phyloP scores from a whole-genome alignment of 2,797 vertebrate genomes.

The Gymnodraco acuticeps region DNA sequence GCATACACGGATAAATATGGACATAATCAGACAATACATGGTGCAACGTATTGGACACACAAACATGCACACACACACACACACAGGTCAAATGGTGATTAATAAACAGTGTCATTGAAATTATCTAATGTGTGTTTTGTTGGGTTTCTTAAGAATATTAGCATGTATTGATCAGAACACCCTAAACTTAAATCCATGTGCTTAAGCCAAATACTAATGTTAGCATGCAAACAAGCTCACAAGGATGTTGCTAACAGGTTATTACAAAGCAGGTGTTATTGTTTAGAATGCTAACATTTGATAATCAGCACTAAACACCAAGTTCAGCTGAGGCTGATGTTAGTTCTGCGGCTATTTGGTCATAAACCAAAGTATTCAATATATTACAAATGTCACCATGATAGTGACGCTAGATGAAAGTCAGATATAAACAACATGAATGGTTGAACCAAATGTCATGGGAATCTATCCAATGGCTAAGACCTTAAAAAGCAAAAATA shows the following conservation, averaged over 20 bases:
- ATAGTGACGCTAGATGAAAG: not conserved
- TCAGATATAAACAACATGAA: not conserved
- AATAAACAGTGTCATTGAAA: constrained; percentile 83
- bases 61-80: constrained; percentile 41
- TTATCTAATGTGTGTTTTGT: constrained; percentile 76
- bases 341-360: not conserved
- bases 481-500: not conserved
- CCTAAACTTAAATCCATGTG: not conserved
- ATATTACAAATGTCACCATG: not conserved
- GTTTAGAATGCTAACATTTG: not conserved
- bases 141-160: constrained; percentile 28
- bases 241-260: not conserved
- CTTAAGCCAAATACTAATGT: constrained; percentile 12
- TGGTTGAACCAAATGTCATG: not conserved
- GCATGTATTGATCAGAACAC: constrained; percentile 10
- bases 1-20: constrained; percentile 39
- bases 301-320: not conserved
- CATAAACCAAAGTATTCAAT: not conserved
- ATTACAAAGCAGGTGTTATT: not conserved
- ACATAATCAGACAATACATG: constrained; percentile 38
- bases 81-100: constrained; percentile 78
- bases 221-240: constrained; percentile 1
- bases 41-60: constrained; percentile 17
- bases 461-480: not conserved
- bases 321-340: not conserved